Percentiles rank a stretch among this genome's conserved stretches.
phyloP scores from a whole-genome alignment of 2,797 vertebrate species.

The Danio kyathit region DNA sequence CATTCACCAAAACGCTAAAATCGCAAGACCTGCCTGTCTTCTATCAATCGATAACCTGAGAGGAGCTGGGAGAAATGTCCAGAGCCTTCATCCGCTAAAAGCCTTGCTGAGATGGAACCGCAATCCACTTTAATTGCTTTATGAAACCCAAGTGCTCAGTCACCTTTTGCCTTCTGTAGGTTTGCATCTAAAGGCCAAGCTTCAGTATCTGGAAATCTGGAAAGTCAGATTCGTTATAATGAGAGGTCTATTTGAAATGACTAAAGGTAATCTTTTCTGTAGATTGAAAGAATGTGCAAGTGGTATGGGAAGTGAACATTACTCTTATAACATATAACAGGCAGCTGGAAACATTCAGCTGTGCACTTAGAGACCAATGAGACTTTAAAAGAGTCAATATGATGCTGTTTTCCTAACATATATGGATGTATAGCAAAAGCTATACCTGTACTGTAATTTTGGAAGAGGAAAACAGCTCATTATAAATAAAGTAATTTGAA shows the following conservation, averaged over 20 bases:
- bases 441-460: too few species aligned
- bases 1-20: constrained; percentile 34
- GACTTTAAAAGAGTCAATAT: too few species aligned
- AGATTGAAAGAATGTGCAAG: constrained; percentile 67
- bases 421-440: too few species aligned
- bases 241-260: background rate
- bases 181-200: constrained; percentile 27
- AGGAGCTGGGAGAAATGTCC: constrained; percentile 26
- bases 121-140: constrained; percentile 36
- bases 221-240: constrained; percentile 50
- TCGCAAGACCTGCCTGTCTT: constrained; percentile 26
- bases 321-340: background rate
- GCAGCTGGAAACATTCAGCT: background rate
- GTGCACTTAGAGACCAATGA: background rate
- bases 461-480: too few species aligned
- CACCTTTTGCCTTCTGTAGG: background rate
- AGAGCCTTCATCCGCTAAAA: constrained; percentile 1
- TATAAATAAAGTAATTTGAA: too few species aligned
- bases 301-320: constrained; percentile 40
- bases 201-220: constrained; percentile 29
- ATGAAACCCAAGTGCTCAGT: constrained; percentile 13
- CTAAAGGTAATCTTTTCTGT: background rate
- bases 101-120: constrained; percentile 12
- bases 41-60: constrained; percentile 40
- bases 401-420: too few species aligned